phyloP scores from a whole-genome alignment of 92 coral and sea anemone genomes.

The Zoanthus sociatus region DNA sequence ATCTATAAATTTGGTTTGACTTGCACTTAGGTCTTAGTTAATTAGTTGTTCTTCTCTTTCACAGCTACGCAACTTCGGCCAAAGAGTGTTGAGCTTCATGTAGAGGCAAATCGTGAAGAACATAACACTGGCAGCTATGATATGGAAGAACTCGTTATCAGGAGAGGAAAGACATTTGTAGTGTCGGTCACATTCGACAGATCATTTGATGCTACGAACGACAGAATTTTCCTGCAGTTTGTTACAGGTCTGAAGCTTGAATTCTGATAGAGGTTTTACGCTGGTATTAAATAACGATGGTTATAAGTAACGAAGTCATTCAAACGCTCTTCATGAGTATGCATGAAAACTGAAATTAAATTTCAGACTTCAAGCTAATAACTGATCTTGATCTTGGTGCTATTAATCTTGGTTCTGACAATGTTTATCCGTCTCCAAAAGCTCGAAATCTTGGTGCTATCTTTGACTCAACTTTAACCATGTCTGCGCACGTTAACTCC shows the following conservation, averaged over 20 bases:
- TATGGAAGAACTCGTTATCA: slow-evolving; percentile 4
- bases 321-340: no score
- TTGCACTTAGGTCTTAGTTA: background rate
- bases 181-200: slow-evolving; percentile 25
- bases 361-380: no score
- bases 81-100: background rate
- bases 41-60: background rate
- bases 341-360: no score
- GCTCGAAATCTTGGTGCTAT: no score
- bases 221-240: slow-evolving; percentile 19
- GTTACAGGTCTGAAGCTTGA: background rate
- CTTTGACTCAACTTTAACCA: no score
- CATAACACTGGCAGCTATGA: slow-evolving; percentile 27
- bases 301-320: no score
- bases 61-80: slow-evolving; percentile 36
- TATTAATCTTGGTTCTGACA: no score
- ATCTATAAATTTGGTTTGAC: background rate
- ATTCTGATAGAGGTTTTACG: no score
- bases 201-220: slow-evolving; percentile 3
- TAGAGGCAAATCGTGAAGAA: slow-evolving; percentile 4
- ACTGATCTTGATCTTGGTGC: no score
- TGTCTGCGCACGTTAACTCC: no score
- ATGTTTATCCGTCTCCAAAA: no score
- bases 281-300: no score
- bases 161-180: slow-evolving; percentile 33